Evolutionary conservation across 1,140 invertebrate species (phyloP), one percentile per base, ranked within the genome.

Genomic region (Drosophila paulistorum): DNA sequence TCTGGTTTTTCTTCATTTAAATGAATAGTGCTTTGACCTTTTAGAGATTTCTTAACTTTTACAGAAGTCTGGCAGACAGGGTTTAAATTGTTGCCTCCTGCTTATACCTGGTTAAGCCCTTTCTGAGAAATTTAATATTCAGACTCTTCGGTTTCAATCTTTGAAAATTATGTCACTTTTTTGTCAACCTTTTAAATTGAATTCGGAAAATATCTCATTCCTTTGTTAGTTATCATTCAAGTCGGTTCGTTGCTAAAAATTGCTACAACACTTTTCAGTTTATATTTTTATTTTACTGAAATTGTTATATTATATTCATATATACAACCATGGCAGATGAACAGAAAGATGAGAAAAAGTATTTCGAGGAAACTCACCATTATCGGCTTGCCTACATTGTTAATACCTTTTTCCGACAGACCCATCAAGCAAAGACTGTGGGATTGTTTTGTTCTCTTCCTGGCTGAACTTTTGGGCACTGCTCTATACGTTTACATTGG

Each of bases 401-500:
- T 20, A 45, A 45, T 10, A 20, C 33, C 33, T 13, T 7, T 37
- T 11, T 59, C 7, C 33, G 14, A 20, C 9, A 59, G 57, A 37
- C 14, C 57, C 33, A 1, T 37, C 17, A 59, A 59, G 14, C 1
- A 20, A 17, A 59, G 3, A 3, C 33, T 59, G 7, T 59, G 33
- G 33, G 57, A 59, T 6, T 37, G 14, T 14, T 59, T 59, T 37
- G 57, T 59, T 0, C 33, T 59, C 55, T 85, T 92, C 41, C 73
- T 92, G 39, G 95, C 94, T 9, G 96, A 97, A 92, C 92, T 96
- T 26, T 82, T 96, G 23, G 97, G 96, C 37, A 97, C 96, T 0
- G 94, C 94, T 7, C 93, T 97, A 30, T 92, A 97, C 23, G 93
- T 97, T 0, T 94, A 96, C 68, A 83, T 97, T 1, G 96, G 96